Base-by-base conservation (phyloP, 1,140 invertebrate species). In the Phenacoccus solenopsis region DNA sequence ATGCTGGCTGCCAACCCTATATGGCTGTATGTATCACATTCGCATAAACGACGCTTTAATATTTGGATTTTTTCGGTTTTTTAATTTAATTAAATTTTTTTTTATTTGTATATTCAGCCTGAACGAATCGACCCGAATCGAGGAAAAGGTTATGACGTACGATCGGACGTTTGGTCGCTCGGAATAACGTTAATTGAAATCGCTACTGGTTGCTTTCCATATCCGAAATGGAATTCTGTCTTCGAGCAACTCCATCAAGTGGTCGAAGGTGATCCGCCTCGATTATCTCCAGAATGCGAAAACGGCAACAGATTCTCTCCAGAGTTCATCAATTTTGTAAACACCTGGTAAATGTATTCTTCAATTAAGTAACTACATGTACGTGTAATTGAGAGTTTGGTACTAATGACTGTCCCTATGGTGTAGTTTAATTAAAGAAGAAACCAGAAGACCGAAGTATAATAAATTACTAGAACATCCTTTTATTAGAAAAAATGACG, bases 161-260 rank as follows among this genome's bases (percentile, higher is more conserved):
- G 94, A 71, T 96, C 94, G 28, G 95, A 97, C 79, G 94, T 98
- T 10, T 98, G 95, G 94, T 97, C 94, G 25, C 81, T 98, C 69
- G 90, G 90, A 4, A 93, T 93, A 70, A 93, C 90, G 12, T 79
- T 95, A 72, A 91, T 96, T 85, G 94, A 97, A 81, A 87, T 97
- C n/a, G 90, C 94, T 0, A 96, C 92, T 10, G 94, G 94, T 5
- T 86, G 85, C 61, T 98, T 98, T 80, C 96, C 96, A 0, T 98
- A 98, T 79, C 91, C 90, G 13, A 91, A 91, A 75, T 98, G 94
- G 94, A 92, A 91, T 73, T 93, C 90, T 5, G 92, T 96, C 2
- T 98, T 98, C 81, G 94, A 98, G 75, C 95, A 98, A 78, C 81
- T 98, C 38, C 93, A 92, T 76, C 93, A 95, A 82, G 95, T 98